Percentiles rank a stretch among this genome's conserved stretches.
phyloP scores from a whole-genome alignment of 1,140 invertebrate species.

The Wasmannia auropunctata region DNA sequence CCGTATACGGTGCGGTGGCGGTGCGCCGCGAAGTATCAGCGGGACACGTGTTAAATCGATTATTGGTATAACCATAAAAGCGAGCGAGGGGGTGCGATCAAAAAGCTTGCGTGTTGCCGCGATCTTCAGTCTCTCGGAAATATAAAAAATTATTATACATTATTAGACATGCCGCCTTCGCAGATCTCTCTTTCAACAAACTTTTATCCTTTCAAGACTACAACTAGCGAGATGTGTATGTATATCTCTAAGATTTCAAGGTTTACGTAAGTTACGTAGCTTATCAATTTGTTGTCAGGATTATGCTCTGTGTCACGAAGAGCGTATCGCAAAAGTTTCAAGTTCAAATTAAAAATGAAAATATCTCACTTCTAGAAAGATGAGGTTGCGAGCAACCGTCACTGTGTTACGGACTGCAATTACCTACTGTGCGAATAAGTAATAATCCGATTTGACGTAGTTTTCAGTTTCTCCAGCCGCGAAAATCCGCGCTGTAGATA shows the following conservation, averaged over 20 bases:
- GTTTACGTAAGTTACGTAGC: neutral
- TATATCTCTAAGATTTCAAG: neutral
- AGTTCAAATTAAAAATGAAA: neutral
- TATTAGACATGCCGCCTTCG: neutral
- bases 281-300: neutral
- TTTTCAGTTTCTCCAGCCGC: constrained; percentile 14
- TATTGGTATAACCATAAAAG: constrained; percentile 30
- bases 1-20: constrained; percentile 48
- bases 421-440: neutral
- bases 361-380: neutral
- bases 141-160: neutral
- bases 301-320: neutral
- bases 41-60: constrained; percentile 68
- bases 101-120: neutral
- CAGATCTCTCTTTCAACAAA: neutral
- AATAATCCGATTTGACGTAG: constrained; percentile 51
- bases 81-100: constrained; percentile 32
- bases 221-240: neutral
- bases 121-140: neutral
- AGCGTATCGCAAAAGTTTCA: too few species aligned
- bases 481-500: constrained; percentile 57
- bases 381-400: neutral
- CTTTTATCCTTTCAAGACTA: neutral
- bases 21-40: constrained; percentile 67
- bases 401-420: neutral